Evolutionary conservation across 1,140 invertebrate genomes (phyloP).

Genomic region (Schlechtendalia chinensis): DNA sequence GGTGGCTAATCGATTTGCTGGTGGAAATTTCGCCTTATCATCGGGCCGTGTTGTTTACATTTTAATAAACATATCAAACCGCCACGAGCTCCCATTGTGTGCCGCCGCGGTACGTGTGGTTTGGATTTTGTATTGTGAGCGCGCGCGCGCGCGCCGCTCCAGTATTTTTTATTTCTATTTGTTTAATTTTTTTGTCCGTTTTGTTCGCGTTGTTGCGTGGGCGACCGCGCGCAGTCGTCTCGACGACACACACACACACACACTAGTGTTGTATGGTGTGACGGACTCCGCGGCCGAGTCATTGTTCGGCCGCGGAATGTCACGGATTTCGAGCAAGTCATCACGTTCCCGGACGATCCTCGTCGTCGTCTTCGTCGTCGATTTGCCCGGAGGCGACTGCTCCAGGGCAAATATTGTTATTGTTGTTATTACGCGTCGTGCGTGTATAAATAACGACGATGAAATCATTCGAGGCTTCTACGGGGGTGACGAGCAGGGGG

Average conservation of each 20-base stretch:
- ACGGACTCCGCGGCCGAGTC: conserved; percentile 2
- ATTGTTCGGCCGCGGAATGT: conserved; percentile 39
- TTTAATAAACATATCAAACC: conserved; percentile 48
- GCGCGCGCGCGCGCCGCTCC: too few species aligned
- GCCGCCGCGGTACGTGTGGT: conserved; percentile 34
- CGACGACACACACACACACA: conserved; percentile 8
- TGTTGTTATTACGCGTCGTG: not conserved
- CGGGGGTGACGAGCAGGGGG: too few species aligned
- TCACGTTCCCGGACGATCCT: conserved; percentile 27
- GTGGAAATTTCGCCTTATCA: conserved; percentile 50
- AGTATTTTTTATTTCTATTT: too few species aligned
- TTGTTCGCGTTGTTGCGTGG: conserved; percentile 50
- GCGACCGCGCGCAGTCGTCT: not conserved
- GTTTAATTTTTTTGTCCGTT: conserved; percentile 52
- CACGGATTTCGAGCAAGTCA: conserved; percentile 42
- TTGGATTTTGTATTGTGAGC: conserved; percentile 3
- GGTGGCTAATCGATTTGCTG: conserved; percentile 40
- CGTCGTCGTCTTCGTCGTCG: too few species aligned
- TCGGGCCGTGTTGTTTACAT: conserved; percentile 47
- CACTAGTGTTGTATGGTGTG: not conserved
- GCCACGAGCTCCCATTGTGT: conserved; percentile 50
- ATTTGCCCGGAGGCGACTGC: not conserved
- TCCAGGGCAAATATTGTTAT: not conserved
- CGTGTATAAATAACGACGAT: not conserved
- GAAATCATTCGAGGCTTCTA: too few species aligned